A percentile compares a stretch with the other conserved stretches of the same genome.
Conservation (phyloP, 2,888 invertebrate species). For the Camponotus fellah region DNA sequence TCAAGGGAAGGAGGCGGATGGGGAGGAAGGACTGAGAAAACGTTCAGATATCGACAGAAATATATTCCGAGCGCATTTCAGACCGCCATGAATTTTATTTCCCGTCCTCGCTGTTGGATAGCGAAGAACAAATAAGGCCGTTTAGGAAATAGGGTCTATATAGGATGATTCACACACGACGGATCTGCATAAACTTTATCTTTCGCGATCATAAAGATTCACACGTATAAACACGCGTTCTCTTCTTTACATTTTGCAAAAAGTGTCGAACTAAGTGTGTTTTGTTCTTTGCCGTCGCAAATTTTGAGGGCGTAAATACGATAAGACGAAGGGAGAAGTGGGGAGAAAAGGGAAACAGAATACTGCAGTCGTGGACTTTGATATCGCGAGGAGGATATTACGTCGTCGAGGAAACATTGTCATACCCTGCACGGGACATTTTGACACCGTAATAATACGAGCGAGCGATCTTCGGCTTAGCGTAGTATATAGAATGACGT, state of each 20-base stretch:
- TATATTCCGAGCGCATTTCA: constrained; percentile 47
- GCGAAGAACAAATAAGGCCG: constrained; percentile 43
- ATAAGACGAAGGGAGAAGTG: neutral
- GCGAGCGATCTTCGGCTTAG: constrained; percentile 60
- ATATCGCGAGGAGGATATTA: constrained; percentile 66
- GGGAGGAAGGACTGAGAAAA: constrained; percentile 9
- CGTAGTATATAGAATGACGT: neutral
- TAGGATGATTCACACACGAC: constrained; percentile 34
- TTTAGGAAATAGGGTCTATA: constrained; percentile 45
- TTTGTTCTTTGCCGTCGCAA: constrained; percentile 28
- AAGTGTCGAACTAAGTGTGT: constrained; percentile 16
- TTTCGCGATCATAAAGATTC: constrained; percentile 24
- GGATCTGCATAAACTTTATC: constrained; percentile 40
- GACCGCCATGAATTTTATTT: constrained; percentile 49
- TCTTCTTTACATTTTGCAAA: neutral
- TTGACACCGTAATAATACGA: constrained; percentile 68
- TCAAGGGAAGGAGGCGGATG: constrained; percentile 17
- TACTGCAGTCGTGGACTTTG: constrained; percentile 61
- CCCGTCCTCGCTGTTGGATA: constrained; percentile 16
- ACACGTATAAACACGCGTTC: neutral
- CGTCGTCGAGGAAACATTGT: constrained; percentile 60
- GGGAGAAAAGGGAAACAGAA: constrained; percentile 17
- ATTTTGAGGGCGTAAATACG: constrained; percentile 28
- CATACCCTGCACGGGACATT: constrained; percentile 66
- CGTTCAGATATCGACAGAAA: constrained; percentile 49